A percentile compares a stretch with the other conserved stretches of the same genome.
These are phyloP conservation scores for Nettapus auritus DNA, from an alignment of 2,113 vertebrate species.

Conservation along the genomic window DNA sequence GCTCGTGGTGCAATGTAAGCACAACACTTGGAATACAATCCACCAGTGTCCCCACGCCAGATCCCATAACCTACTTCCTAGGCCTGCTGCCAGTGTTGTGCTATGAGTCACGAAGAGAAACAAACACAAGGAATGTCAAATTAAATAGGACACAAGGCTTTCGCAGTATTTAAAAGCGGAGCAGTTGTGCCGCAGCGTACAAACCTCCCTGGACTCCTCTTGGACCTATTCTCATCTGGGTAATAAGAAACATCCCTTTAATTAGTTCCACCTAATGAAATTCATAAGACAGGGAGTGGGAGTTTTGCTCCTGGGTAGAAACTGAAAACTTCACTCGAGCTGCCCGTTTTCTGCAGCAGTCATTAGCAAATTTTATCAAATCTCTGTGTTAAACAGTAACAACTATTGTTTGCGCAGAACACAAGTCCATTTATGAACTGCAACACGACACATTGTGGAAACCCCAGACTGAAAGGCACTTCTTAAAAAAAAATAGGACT, in stretches of 20 bases:
- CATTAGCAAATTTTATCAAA: slow-evolving; percentile 66
- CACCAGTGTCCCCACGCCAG: slow-evolving; percentile 25
- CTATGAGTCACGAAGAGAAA: slow-evolving; percentile 61
- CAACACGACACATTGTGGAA: slow-evolving; percentile 63
- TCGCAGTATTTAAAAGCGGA: neutral
- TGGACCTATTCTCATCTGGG: slow-evolving; percentile 40
- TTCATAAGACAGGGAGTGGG: slow-evolving; percentile 58
- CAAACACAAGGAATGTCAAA: slow-evolving; percentile 48
- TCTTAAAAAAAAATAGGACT: neutral
- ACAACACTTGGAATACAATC: slow-evolving; percentile 37
- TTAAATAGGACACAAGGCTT: slow-evolving; percentile 14
- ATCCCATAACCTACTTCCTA: slow-evolving; percentile 56
- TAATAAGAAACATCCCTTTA: slow-evolving; percentile 51
- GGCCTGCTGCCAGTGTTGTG: slow-evolving; percentile 54
- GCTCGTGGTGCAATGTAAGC: slow-evolving; percentile 54
- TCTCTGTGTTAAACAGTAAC: slow-evolving; percentile 64
- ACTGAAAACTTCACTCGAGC: slow-evolving; percentile 45
- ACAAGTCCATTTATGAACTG: slow-evolving; percentile 65
- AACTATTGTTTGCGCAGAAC: slow-evolving; percentile 62
- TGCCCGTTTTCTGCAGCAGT: slow-evolving; percentile 49
- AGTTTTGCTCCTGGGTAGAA: slow-evolving; percentile 60
- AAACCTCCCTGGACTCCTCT: slow-evolving; percentile 20
- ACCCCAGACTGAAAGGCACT: slow-evolving; percentile 39
- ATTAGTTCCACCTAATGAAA: slow-evolving; percentile 73
- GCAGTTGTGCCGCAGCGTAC: neutral